These are phyloP conservation scores for Drosophila suzukii DNA, from an alignment of 1,140 invertebrate species.

Conservation along the genomic window DNA sequence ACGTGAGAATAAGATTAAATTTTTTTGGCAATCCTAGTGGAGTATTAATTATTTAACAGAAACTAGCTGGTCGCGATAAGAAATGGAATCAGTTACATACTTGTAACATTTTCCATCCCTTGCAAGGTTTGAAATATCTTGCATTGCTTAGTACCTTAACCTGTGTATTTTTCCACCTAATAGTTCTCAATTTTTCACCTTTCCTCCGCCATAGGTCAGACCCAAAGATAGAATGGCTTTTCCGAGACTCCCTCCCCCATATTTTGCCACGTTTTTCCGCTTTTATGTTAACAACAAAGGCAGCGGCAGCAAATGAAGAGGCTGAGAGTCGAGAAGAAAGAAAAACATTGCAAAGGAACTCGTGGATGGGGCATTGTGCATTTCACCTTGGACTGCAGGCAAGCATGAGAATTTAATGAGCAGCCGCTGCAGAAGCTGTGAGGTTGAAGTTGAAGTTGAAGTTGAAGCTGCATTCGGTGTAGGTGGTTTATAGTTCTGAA, in stretches of 20 bases:
- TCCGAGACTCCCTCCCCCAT: not conserved
- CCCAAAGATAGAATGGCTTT: constrained; percentile 14
- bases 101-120: no score
- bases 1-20: no score
- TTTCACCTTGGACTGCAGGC: constrained; percentile 54
- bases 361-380: constrained; percentile 29
- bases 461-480: constrained; percentile 6
- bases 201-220: constrained; percentile 25
- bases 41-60: no score
- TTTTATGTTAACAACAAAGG: constrained; percentile 50
- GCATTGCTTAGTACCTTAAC: constrained; percentile 17
- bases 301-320: constrained; percentile 48
- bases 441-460: constrained; percentile 30
- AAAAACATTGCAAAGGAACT: constrained; percentile 25
- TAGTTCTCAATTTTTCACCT: constrained; percentile 14
- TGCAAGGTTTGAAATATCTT: not conserved
- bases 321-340: constrained; percentile 31
- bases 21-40: no score
- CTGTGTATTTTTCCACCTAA: constrained; percentile 28
- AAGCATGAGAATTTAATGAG: constrained; percentile 66
- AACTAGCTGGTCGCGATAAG: no score
- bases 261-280: constrained; percentile 31
- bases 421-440: constrained; percentile 35
- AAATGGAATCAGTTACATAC: no score
- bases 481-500: constrained; percentile 1